Evolutionary conservation across 2,888 invertebrate species (phyloP), one percentile per base, ranked within the genome.

Genomic region (Acanthosoma haemorrhoidale): DNA sequence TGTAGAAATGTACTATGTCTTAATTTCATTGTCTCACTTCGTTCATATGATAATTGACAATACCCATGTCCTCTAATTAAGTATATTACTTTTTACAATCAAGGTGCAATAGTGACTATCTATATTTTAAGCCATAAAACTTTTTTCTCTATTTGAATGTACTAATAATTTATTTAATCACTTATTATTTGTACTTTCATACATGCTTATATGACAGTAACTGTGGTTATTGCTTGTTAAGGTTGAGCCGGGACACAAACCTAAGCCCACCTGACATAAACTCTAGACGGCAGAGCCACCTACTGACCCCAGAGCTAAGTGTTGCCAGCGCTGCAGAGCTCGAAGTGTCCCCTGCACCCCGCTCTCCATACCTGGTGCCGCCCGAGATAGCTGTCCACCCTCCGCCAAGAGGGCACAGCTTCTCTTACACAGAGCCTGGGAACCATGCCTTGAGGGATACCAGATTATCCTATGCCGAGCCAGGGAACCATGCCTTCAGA

Each of bases 191-290:
- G n/a, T n/a, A n/a, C n/a, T n/a, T n/a, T n/a, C n/a, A n/a, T n/a
- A n/a, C n/a, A n/a, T n/a, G n/a, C n/a, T n/a, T n/a, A n/a, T n/a
- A n/a, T n/a, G n/a, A n/a, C n/a, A n/a, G n/a, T n/a, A n/a, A n/a
- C n/a, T n/a, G n/a, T n/a, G n/a, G n/a, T n/a, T n/a, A n/a, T 59
- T 59, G 8, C 6, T 59, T 36, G 63, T 69, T 60, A 21, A 66
- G 76, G 38, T 68, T 76, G 16, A 76, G 76, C 60, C 74, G 76
- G 11, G 77, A 76, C 51, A 74, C 75, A 25, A 76, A 76, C 38
- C 73, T 73, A 43, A 76, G 76, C 68, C 77, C 76, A 1, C 76
- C 76, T 0, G 77, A 77, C 43, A 74, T 76, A 68, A 76, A 76
- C 67, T 75, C 74, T 31, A 71, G 77, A 8, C 69, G 76, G 11